Evolutionary conservation across 2,113 vertebrate species (phyloP).

Genomic region (Peromyscus californicus): DNA sequence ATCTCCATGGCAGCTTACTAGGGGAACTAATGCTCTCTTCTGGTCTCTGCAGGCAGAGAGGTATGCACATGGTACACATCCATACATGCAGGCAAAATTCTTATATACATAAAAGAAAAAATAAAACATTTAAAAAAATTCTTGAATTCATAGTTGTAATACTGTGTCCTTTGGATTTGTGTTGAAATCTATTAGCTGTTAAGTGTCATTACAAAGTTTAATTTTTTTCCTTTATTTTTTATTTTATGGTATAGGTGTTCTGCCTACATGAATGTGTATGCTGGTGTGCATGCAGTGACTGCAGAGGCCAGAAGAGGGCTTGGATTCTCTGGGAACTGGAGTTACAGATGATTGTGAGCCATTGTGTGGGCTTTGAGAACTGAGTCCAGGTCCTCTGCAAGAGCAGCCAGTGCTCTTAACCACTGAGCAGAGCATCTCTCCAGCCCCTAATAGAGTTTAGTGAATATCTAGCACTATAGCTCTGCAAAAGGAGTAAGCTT

Average conservation of each 20-base stretch:
- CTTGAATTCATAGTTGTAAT: constrained; percentile 12
- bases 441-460: background rate
- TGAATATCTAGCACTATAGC: background rate
- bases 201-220: constrained; percentile 20
- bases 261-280: background rate
- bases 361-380: background rate
- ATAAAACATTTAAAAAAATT: background rate
- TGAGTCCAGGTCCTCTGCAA: background rate
- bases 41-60: background rate
- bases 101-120: background rate
- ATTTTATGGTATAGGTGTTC: background rate
- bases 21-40: background rate
- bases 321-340: background rate
- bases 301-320: background rate
- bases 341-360: background rate
- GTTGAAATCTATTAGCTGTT: background rate
- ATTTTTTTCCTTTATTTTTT: background rate
- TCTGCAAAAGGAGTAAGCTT: constrained; percentile 44
- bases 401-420: background rate
- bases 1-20: background rate
- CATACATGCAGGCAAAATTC: background rate
- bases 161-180: constrained; percentile 44
- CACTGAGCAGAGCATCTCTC: background rate
- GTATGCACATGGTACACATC: background rate
- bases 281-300: background rate